Percentiles rank a stretch among this genome's conserved stretches.
phyloP scores from a whole-genome alignment of 2,113 vertebrate genomes.

The Acrocephalus arundinaceus region DNA sequence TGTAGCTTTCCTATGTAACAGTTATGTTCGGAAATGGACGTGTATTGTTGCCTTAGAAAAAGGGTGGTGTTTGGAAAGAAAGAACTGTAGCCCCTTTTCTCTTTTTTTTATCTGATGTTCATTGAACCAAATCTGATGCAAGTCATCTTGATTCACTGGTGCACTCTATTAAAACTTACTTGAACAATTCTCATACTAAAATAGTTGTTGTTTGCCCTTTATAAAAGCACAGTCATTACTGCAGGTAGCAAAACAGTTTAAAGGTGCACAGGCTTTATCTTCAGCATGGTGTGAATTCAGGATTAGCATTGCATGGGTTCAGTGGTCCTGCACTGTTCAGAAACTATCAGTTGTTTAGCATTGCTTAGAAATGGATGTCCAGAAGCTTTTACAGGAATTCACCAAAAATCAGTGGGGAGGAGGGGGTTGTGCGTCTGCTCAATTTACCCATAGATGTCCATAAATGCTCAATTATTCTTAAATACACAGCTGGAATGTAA shows the following conservation, averaged over 20 bases:
- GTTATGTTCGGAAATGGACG: constrained; percentile 76
- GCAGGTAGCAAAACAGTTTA: neutral
- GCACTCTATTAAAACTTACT: constrained; percentile 89
- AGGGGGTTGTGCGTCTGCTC: neutral
- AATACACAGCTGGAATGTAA: neutral
- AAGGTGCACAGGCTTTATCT: neutral
- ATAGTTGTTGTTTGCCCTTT: constrained; percentile 73
- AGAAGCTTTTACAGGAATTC: neutral
- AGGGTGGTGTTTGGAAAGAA: constrained; percentile 74
- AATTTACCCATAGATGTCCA: neutral
- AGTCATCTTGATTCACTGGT: constrained; percentile 82
- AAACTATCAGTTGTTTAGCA: neutral
- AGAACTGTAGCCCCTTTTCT: constrained; percentile 69
- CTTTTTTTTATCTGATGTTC: constrained; percentile 67
- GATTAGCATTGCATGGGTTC: neutral
- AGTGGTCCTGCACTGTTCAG: neutral
- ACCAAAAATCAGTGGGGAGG: neutral
- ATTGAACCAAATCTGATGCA: constrained; percentile 75
- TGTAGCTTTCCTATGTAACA: constrained; percentile 79
- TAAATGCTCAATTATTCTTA: neutral
- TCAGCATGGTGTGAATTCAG: neutral
- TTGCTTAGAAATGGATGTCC: neutral
- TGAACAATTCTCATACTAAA: constrained; percentile 83
- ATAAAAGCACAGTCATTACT: neutral
- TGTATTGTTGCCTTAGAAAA: constrained; percentile 84